phyloP scores from a whole-genome alignment of 2,888 invertebrate species.

The Apodemia hepburni region DNA sequence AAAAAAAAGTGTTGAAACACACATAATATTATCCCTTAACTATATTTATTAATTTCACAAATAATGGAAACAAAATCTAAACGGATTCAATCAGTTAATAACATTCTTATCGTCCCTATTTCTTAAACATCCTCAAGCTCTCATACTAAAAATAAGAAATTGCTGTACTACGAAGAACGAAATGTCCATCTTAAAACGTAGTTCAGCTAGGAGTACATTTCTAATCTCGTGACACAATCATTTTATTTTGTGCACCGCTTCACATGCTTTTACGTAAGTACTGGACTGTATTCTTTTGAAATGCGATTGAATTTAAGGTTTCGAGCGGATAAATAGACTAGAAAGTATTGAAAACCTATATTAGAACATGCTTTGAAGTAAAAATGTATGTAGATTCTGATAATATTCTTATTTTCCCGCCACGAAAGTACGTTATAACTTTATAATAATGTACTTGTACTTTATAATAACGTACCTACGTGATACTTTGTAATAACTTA shows the following conservation, averaged over 20 bases:
- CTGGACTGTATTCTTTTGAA: constrained; percentile 9
- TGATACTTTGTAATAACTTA: too few species aligned
- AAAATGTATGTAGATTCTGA: neutral
- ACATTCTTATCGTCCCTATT: neutral
- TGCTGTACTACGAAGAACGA: constrained; percentile 2
- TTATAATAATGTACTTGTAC: too few species aligned
- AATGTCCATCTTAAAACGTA: constrained; percentile 6
- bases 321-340: neutral
- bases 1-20: too few species aligned
- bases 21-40: too few species aligned
- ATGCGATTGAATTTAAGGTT: constrained; percentile 6
- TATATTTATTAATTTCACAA: too few species aligned
- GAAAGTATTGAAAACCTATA: neutral
- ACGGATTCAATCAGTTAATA: neutral
- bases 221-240: constrained; percentile 15
- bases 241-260: constrained; percentile 12
- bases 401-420: too few species aligned
- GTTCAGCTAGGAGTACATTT: constrained; percentile 14
- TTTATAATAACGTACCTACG: too few species aligned
- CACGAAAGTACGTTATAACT: too few species aligned
- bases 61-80: neutral
- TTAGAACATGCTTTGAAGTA: neutral
- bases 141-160: neutral
- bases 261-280: constrained; percentile 15
- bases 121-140: neutral